Base-by-base conservation (phyloP, 2,113 vertebrate genomes). In the Calonectris borealis region DNA sequence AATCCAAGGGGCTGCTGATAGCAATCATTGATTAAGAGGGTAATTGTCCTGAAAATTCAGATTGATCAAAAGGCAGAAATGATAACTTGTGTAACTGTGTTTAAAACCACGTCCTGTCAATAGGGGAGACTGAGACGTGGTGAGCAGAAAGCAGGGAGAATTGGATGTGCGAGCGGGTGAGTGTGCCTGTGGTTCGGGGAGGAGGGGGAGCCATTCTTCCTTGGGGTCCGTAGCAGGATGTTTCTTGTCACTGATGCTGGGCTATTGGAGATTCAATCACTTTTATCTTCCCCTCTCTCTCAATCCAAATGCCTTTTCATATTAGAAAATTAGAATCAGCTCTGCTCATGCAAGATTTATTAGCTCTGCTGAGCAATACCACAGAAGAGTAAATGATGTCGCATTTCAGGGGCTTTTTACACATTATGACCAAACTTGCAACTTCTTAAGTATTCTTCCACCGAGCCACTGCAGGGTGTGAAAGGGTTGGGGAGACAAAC, bases 271-370 rank as follows among this genome's bases (percentile, higher is more conserved):
- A 98, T 98, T 98, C 98, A 98, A 98, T 98, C 98, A 98, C 98
- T 98, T 98, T 98, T 98, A 98, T 98, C 98, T 98, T 97, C 95
- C 97, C 97, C 96, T 97, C 97, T 98, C 97, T 98, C 98, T 98
- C 98, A 97, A 97, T 98, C 98, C 98, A 98, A 98, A 98, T 98
- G 98, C 98, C 98, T 98, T 98, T 98, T 98, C 98, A 98, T 98
- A 98, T 98, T 98, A 98, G 98, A 98, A 98, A 98, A 98, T 98
- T 98, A 98, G 98, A 98, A 98, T 98, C 96, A 95, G 98, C 98
- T 97, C 98, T 98, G 97, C 98, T 98, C 98, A 98, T 98, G 98
- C 98, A 98, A 98, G 98, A 98, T 98, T 98, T 98, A 98, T 98
- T 98, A 98, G 98, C 97, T 98, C 97, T 98, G 98, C 98, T 97